Evolutionary conservation across 2,888 invertebrate genomes (phyloP), one percentile per base, ranked within the genome.

Genomic region (Steinernema scapterisci): DNA sequence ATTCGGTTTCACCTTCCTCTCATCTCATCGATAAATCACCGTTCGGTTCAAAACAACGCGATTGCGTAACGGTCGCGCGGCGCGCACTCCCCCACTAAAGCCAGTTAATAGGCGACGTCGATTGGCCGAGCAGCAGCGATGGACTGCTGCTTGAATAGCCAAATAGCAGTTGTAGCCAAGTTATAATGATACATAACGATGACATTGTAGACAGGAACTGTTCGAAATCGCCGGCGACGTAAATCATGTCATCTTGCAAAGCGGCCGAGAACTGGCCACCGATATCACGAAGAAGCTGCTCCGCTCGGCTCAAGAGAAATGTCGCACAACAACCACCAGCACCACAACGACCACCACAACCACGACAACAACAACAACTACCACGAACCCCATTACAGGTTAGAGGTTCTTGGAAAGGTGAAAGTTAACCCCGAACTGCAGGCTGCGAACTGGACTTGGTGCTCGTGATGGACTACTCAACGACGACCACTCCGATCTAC

Each of bases 391-490:
- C 0, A 82, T 85, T 48, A 85, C 85, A 63, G 85, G 85, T 82
- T 9, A 6, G 38, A 38, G 38, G 9, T 3, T 9, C 38, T 38
- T 38, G 38, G 9, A 38, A 3, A 6, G 38, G 9, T 9, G 3
- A 38, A 9, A 38, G 9, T 38, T 6, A 38, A 38, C 38, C 9
- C 21, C 25, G 13, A 48, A 48, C 1, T 46, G 38, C 70, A 81
- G 84, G 84, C 7, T 85, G 85, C 52, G 85, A 85, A 71, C 74
- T 85, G 70, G 86, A 86, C 56, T 78, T 86, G 2, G 85, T 86
- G 6, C 79, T 86, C 1, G 86, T 86, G 6, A 74, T 86, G 44
- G 86, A 86, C 76, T 84, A 86, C 76, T 86, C 86, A 21, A 85
- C 86, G 1, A 86, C 86, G 9, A 86, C 86, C 1, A 75, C 78